phyloP scores from a whole-genome alignment of 2,113 vertebrate genomes.

The Rhinolophus sinicus region DNA sequence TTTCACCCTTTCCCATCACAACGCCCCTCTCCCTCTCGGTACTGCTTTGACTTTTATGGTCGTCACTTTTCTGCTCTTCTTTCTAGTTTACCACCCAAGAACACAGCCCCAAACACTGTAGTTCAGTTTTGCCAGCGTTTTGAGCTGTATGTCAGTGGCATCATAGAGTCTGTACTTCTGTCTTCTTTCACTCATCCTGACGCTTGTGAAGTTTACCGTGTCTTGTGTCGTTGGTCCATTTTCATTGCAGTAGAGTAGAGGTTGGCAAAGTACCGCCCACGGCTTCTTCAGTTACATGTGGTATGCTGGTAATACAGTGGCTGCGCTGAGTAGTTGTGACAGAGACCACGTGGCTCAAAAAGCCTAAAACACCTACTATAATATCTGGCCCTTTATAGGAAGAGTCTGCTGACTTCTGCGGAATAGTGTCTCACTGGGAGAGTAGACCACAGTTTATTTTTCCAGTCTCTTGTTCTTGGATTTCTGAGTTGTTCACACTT shows the following conservation, averaged over 20 bases:
- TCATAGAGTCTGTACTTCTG: background rate
- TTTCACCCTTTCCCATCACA: background rate
- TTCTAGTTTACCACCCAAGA: background rate
- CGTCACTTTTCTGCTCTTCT: background rate
- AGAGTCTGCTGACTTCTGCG: background rate
- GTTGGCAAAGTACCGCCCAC: background rate
- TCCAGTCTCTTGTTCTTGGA: background rate
- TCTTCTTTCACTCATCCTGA: background rate
- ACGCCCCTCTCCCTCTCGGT: no score
- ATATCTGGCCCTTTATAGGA: background rate
- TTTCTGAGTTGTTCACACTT: background rate
- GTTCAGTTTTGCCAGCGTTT: background rate
- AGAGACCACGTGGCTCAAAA: background rate
- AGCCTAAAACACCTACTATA: background rate
- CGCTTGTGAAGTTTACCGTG: background rate
- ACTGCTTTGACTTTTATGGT: background rate
- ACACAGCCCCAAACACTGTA: background rate
- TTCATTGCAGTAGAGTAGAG: background rate
- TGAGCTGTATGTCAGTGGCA: background rate
- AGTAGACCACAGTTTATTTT: background rate
- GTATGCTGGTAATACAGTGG: background rate
- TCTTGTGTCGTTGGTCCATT: background rate
- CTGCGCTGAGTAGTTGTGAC: background rate
- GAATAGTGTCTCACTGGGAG: background rate
- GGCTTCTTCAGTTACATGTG: background rate